Evolutionary conservation across 2,888 invertebrate species (phyloP), one percentile per base, ranked within the genome.

Genomic region (Drosophila rellima): DNA sequence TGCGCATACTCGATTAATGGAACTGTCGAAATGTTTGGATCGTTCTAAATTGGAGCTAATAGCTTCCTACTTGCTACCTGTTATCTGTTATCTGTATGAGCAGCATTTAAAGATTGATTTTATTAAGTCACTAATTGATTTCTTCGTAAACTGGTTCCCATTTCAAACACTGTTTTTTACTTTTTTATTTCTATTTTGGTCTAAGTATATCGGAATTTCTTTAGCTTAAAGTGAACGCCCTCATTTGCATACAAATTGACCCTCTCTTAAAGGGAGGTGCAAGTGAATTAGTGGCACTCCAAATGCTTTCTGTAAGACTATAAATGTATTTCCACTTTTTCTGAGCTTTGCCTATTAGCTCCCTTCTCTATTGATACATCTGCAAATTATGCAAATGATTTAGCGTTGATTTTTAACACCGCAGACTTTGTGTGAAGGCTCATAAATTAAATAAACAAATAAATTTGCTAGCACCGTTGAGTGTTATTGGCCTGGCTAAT

Each of bases 341-440:
- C 42, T 37, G 29, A 10, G 48, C 40, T 15, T 51, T 44, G 48
- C 39, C 31, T 37, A 64, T 63, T 61, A 42, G 37, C 45, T 56
- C 44, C 33, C 59, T 69, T 81, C 67, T 60, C 61, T 39, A 10
- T 65, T 87, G 79, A 89, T 87, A 73, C 79, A 87, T 87, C 65
- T 69, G 64, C 70, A 59, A 88, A 75, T 78, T 88, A 86, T 88
- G 89, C 74, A 86, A 86, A 86, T 88, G 68, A 74, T 69, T 57
- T 67, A 50, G 63, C 52, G 71, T 71, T 75, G 83, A 73, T 88
- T 89, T 78, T 80, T 80, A 66, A 63, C 85, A 67, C 73, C 70
- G 54, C 51, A 57, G 51, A 54, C 57, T 68, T 51, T 74, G 76
- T 71, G 69, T 73, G 67, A 77, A 86, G 83, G 70, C 56, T 52